These are phyloP conservation scores for Ornithoptera priamus DNA, from an alignment of 2,888 invertebrate genomes.

Conservation along the genomic window DNA sequence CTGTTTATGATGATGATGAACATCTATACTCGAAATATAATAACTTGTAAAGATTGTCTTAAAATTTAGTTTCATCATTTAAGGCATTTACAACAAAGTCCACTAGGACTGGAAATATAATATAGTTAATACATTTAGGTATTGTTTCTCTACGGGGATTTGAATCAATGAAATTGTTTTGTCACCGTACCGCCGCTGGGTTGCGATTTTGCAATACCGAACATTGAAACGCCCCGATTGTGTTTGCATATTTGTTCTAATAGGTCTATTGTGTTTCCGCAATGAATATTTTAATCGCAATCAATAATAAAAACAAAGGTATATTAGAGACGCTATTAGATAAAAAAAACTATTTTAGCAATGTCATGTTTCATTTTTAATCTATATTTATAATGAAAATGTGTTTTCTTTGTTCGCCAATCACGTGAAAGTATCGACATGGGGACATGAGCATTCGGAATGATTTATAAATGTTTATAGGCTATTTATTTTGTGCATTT, in stretches of 20 bases:
- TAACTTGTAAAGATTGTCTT: background rate
- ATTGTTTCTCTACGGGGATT: conserved; percentile 18
- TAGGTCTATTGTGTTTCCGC: background rate
- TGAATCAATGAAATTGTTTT: conserved; percentile 23
- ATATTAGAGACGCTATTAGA: no score
- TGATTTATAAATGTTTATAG: no score
- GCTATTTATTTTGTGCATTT: no score
- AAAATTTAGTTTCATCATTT: background rate
- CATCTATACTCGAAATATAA: background rate
- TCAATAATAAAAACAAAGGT: no score
- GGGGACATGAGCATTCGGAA: no score
- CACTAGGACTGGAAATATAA: background rate
- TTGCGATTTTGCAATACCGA: conserved; percentile 21
- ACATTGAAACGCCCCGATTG: conserved; percentile 1
- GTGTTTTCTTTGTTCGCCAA: no score
- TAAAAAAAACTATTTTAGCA: no score
- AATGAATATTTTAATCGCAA: background rate
- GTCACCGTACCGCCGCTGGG: conserved; percentile 4
- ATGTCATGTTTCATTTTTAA: no score
- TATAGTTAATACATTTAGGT: background rate
- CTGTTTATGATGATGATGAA: no score
- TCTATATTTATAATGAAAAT: no score
- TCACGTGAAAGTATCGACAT: no score
- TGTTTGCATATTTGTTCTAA: conserved; percentile 14
- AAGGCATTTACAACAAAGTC: background rate